Evolutionary conservation across 2,113 vertebrate genomes (phyloP).

Genomic region (Triplophysa rosa): DNA sequence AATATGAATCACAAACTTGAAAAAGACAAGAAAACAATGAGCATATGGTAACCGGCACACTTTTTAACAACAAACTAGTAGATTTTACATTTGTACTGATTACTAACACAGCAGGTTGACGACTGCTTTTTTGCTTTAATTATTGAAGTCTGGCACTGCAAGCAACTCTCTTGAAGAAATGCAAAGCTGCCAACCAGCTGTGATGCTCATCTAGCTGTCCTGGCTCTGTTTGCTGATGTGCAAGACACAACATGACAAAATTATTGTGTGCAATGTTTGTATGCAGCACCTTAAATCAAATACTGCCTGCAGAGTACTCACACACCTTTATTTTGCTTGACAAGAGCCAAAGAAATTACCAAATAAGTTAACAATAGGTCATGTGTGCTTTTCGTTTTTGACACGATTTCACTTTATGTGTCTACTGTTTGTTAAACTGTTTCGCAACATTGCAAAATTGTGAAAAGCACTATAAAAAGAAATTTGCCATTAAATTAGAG

Average conservation of each 20-base stretch:
- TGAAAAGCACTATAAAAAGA: too few species aligned
- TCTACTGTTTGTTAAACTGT: too few species aligned
- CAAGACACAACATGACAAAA: not conserved
- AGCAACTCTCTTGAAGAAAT: slow-evolving; percentile 24
- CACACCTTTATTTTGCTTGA: not conserved
- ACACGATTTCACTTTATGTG: too few species aligned
- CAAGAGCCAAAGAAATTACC: not conserved
- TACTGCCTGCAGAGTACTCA: not conserved
- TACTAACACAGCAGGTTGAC: slow-evolving; percentile 35
- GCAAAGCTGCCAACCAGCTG: slow-evolving; percentile 28
- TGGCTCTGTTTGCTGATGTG: not conserved
- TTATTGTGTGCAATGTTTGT: slow-evolving; percentile 11
- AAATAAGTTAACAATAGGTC: not conserved
- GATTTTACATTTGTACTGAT: slow-evolving; percentile 34
- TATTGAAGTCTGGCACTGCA: slow-evolving; percentile 28
- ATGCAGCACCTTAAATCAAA: slow-evolving; percentile 17
- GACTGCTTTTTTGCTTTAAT: slow-evolving; percentile 39
- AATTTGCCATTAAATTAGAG: not conserved
- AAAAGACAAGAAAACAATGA: not conserved
- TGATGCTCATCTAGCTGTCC: slow-evolving; percentile 11
- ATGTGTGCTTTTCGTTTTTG: not conserved
- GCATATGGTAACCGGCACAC: slow-evolving; percentile 37
- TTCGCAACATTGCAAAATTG: too few species aligned
- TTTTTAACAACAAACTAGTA: slow-evolving; percentile 16
- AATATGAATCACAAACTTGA: not conserved